A percentile compares a stretch with the other conserved stretches of the same genome.
These are phyloP conservation scores for Bombus fervidus DNA, from an alignment of 1,140 invertebrate genomes.

Conservation along the genomic window DNA sequence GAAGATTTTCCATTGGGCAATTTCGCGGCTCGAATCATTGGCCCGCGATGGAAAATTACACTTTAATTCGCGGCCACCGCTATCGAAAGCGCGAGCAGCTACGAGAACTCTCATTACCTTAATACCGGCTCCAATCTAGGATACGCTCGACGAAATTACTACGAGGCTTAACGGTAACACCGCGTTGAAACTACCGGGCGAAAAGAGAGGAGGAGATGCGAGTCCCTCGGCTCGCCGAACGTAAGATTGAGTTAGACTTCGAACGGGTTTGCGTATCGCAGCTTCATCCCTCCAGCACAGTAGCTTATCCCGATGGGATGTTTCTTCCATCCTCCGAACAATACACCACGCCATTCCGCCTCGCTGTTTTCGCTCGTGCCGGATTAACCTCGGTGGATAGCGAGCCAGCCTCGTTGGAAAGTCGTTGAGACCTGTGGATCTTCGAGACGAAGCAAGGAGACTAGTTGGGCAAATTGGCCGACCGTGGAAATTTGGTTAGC, in stretches of 20 bases:
- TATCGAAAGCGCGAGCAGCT: constrained; percentile 43
- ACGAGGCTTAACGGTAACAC: constrained; percentile 50
- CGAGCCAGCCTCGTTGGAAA: constrained; percentile 8
- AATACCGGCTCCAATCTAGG: constrained; percentile 40
- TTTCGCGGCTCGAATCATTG: constrained; percentile 52
- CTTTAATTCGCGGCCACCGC: constrained; percentile 45
- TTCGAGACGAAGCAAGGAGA: background rate
- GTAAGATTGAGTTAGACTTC: constrained; percentile 47
- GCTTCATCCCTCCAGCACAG: background rate
- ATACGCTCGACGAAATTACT: constrained; percentile 56
- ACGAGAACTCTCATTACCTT: constrained; percentile 63
- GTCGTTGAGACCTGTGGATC: background rate
- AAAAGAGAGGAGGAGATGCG: constrained; percentile 24
- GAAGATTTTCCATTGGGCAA: constrained; percentile 15
- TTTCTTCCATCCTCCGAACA: constrained; percentile 22
- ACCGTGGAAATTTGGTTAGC: background rate
- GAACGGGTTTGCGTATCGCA: constrained; percentile 14
- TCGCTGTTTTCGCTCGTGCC: background rate
- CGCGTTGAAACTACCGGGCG: constrained; percentile 35
- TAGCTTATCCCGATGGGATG: constrained; percentile 19
- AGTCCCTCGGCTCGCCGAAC: constrained; percentile 28
- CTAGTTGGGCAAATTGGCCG: background rate
- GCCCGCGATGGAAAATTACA: constrained; percentile 52
- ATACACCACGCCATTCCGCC: background rate
- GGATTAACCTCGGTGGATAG: constrained; percentile 7